phyloP scores from a whole-genome alignment of 2,888 invertebrate species.

The Eupithecia exiguata region DNA sequence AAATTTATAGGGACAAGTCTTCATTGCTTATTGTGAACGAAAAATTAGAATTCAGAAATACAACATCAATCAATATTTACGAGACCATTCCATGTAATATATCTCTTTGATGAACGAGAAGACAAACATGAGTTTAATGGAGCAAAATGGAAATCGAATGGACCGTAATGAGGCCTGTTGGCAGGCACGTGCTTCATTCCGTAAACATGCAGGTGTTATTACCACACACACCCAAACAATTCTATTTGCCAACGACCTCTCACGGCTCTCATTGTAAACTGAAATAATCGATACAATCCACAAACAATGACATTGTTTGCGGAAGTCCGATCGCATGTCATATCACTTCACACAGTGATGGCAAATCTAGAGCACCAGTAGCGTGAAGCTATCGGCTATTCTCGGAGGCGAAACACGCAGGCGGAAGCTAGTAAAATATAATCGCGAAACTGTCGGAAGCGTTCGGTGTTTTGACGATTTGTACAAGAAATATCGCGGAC shows the following conservation, averaged over 20 bases:
- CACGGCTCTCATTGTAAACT: not conserved
- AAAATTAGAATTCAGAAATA: not conserved
- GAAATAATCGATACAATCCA: not conserved
- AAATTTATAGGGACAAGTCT: not conserved
- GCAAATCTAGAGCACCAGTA: conserved; percentile 12
- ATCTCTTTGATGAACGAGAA: not conserved
- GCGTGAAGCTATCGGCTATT: conserved; percentile 1
- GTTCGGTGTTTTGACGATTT: conserved; percentile 77
- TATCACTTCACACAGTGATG: not conserved
- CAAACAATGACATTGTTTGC: conserved; percentile 1
- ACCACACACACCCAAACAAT: conserved; percentile 4
- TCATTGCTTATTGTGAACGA: not conserved
- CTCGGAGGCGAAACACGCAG: conserved; percentile 12
- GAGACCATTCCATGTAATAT: not conserved
- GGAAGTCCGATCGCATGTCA: conserved; percentile 1
- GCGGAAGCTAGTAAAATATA: conserved; percentile 52
- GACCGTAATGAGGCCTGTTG: conserved; percentile 20
- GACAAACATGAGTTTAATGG: conserved; percentile 5
- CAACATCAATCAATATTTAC: not conserved
- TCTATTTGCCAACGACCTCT: conserved; percentile 17
- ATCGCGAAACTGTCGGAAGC: conserved; percentile 71
- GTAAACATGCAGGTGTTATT: conserved; percentile 15
- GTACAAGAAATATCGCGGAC: conserved; percentile 80
- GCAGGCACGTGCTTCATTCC: conserved; percentile 28
- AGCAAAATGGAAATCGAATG: conserved; percentile 17